Evolutionary conservation across 2,113 vertebrate genomes (phyloP), one percentile per base, ranked within the genome.

Genomic region (Phrynocephalus versicolor): DNA sequence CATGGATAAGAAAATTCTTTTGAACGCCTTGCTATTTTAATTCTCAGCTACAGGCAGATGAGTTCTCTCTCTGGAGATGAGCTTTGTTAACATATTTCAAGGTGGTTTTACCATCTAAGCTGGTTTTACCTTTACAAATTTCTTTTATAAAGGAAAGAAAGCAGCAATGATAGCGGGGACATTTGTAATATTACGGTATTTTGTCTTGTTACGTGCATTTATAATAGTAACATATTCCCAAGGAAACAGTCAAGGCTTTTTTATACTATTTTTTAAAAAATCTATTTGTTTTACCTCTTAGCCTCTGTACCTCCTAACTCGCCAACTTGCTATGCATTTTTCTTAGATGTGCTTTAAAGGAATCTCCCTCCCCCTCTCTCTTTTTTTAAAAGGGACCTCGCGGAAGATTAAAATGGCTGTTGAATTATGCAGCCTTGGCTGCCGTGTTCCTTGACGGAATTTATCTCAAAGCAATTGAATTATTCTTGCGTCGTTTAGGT

Each of bases 361-460:
- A 79, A 82, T 93, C 90, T 91, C 33, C 81, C 58, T 57, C 62
- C 71, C 69, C 90, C 81, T 91, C 33, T 14, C 27, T 15, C 30
- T 41, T 41, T 62, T 8, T 14, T 10, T 14, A 62, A 58, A 81
- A 69, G 80, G 64, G 87, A 85, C 70, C 69, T 91, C 51, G 89
- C 88, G 41, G 55, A 89, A 88, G 75, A 92, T 94, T 92, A 92
- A 94, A 94, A 86, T 71, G 70, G 81, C 72, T 91, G n/a, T 81
- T 94, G 87, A 95, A 92, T 94, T 95, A 90, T 88, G 79, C 75
- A 94, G 64, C 78, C 92, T n/a, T 86, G 75, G 3, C 83, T 92
- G 79, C 84, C 89, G 93, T 92, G 77, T 89, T 94, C 80, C 86
- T 91, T 79, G 51, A 88, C 87, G 88, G 90, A 94, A 88, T 93